phyloP scores from a whole-genome alignment of 2,888 invertebrate genomes.

The Dynastes maya region DNA sequence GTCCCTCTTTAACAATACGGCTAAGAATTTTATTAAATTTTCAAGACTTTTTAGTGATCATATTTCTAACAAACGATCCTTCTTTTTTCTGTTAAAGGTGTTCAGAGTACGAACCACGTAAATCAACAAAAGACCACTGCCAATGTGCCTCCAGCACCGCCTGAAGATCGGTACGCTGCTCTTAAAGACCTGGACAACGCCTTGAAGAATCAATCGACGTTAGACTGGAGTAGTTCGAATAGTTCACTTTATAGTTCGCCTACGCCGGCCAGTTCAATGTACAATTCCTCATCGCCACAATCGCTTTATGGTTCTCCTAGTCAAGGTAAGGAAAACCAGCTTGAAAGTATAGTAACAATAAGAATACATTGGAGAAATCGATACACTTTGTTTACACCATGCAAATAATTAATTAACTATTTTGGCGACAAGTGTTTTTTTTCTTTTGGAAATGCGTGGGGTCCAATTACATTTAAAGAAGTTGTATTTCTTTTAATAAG shows the following conservation, averaged over 20 bases:
- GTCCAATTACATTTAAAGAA: no score
- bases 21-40: no score
- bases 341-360: no score
- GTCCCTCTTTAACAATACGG: no score
- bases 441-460: no score
- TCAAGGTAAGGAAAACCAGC: constrained; percentile 64
- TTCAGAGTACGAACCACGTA: constrained; percentile 57
- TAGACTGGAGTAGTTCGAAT: constrained; percentile 67
- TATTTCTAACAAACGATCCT: no score
- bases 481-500: no score
- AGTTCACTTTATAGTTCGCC: constrained; percentile 67
- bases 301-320: constrained; percentile 69
- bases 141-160: constrained; percentile 59
- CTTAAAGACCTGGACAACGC: constrained; percentile 93
- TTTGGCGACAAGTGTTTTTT: no score
- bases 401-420: no score
- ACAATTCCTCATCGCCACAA: constrained; percentile 68
- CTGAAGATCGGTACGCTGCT: constrained; percentile 95
- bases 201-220: constrained; percentile 74
- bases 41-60: no score
- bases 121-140: constrained; percentile 52
- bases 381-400: no score
- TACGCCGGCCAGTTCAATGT: constrained; percentile 67
- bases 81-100: constrained; percentile 58
- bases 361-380: no score